These are phyloP conservation scores for Polietes domitor DNA, from an alignment of 2,888 invertebrate genomes.

Conservation along the genomic window DNA sequence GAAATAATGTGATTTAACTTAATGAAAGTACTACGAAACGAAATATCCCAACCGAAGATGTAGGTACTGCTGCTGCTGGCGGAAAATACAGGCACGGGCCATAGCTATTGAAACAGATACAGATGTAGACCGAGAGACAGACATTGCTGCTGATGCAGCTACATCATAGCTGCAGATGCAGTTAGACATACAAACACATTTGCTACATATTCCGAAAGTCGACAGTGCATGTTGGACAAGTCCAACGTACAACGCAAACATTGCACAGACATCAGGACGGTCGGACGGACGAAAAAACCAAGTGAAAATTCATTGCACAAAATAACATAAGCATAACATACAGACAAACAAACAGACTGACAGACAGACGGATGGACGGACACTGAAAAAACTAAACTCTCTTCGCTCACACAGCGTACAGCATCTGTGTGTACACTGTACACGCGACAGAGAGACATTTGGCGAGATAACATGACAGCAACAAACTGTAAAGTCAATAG, in stretches of 20 bases:
- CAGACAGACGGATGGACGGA: neutral
- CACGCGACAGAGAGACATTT: neutral
- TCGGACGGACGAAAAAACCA: neutral
- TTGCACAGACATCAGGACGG: constrained; percentile 7
- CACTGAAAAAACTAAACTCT: neutral
- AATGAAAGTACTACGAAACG: constrained; percentile 46
- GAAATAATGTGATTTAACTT: constrained; percentile 56
- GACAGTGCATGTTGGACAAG: constrained; percentile 20
- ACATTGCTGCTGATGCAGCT: neutral
- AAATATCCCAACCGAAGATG: constrained; percentile 10
- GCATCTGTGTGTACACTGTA: neutral
- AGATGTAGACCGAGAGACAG: neutral
- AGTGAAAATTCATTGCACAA: constrained; percentile 7
- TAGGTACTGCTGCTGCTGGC: neutral
- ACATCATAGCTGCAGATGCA: constrained; percentile 1
- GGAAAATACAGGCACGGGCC: too few species aligned
- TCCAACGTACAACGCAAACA: constrained; percentile 11
- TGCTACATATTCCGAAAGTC: neutral
- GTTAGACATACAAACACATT: neutral
- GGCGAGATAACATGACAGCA: constrained; percentile 51
- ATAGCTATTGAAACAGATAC: constrained; percentile 7
- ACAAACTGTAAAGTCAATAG: constrained; percentile 50
- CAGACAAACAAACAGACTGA: neutral
- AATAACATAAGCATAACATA: constrained; percentile 8
- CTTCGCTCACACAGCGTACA: constrained; percentile 11